These are phyloP conservation scores for Hoplias malabaricus DNA, from an alignment of 2,113 vertebrate species.

Conservation along the genomic window DNA sequence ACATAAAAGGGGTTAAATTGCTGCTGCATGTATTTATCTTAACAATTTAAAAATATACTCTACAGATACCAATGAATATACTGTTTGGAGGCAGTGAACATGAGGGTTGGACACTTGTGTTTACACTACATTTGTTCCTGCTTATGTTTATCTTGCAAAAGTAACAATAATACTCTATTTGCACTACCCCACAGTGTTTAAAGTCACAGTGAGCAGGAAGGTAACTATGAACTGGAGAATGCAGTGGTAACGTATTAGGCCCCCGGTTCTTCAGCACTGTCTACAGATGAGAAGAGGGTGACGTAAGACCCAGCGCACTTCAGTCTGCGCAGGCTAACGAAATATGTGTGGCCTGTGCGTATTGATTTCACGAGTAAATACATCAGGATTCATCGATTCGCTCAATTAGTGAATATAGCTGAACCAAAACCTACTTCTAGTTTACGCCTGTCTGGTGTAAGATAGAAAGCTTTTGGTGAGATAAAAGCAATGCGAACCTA, in stretches of 20 bases:
- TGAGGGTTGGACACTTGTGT: too few relatives aligned
- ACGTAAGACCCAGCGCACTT: constrained; percentile 44
- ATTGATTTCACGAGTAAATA: background rate
- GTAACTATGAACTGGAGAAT: background rate
- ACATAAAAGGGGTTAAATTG: too few relatives aligned
- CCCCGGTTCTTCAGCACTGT: background rate
- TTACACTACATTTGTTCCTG: background rate
- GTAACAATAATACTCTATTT: background rate
- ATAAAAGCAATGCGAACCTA: background rate
- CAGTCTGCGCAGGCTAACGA: constrained; percentile 31
- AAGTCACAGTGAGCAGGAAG: too few relatives aligned
- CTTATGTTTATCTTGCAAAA: too few relatives aligned
- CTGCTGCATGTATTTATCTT: too few relatives aligned
- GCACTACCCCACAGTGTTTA: background rate
- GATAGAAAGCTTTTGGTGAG: background rate
- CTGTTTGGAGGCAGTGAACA: too few relatives aligned
- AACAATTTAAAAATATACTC: too few relatives aligned
- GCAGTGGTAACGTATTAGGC: background rate
- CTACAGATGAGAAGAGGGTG: constrained; percentile 33
- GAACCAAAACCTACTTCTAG: background rate
- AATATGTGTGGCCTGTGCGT: constrained; percentile 17
- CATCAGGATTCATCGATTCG: background rate
- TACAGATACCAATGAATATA: too few relatives aligned
- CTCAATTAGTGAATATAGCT: background rate
- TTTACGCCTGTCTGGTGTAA: too few relatives aligned